Percentiles rank a stretch among this genome's conserved stretches.
These are phyloP conservation scores for Astreopora myriophthalma DNA, from an alignment of 64 coral and sea anemone species.

Conservation along the genomic window DNA sequence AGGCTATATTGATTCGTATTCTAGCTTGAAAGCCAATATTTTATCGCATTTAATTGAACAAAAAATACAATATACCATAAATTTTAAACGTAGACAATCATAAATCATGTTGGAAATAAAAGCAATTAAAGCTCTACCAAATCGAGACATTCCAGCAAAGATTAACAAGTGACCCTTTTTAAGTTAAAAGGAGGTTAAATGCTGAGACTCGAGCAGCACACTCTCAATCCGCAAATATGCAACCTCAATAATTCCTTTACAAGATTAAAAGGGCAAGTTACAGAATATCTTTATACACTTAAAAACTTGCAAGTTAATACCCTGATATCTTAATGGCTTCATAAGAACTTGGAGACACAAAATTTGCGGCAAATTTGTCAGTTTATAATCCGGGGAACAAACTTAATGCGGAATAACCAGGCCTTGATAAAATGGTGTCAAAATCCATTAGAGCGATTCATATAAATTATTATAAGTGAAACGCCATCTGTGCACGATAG, in stretches of 20 bases:
- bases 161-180: no score
- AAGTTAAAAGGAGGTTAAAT: not conserved
- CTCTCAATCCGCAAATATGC: not conserved
- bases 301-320: not conserved
- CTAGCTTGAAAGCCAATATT: no score
- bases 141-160: no score
- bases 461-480: no score
- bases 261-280: not conserved
- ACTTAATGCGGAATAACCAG: not conserved
- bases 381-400: not conserved
- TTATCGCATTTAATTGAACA: no score
- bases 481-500: no score
- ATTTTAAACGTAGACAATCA: no score
- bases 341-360: not conserved
- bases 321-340: not conserved
- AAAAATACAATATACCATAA: no score
- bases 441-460: not conserved
- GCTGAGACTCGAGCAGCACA: not conserved
- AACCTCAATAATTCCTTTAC: not conserved
- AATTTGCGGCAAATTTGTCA: not conserved
- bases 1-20: no score
- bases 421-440: not conserved
- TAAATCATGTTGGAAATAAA: no score
- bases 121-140: no score
- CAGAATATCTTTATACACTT: not conserved